These are phyloP conservation scores for Mimachlamys varia DNA, from an alignment of 2,888 invertebrate species.

Conservation along the genomic window DNA sequence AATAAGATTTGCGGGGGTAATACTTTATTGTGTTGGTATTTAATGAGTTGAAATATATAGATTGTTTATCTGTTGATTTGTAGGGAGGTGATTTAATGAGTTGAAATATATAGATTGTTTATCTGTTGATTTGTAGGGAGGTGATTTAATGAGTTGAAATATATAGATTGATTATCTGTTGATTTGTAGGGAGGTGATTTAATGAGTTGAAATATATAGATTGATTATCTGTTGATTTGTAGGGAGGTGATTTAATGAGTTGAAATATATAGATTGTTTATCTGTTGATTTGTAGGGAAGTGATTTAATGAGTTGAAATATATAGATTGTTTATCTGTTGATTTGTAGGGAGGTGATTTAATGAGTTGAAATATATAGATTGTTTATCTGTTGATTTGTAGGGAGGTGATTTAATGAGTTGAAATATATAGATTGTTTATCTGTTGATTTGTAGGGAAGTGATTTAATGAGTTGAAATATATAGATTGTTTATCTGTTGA, in stretches of 20 bases:
- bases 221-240: constrained; percentile 36
- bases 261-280: too few species aligned
- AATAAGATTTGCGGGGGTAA: too few species aligned
- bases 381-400: constrained; percentile 49
- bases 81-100: constrained; percentile 72
- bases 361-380: too few species aligned
- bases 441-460: constrained; percentile 63
- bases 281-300: constrained; percentile 63
- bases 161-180: neutral
- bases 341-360: constrained; percentile 67
- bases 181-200: constrained; percentile 66
- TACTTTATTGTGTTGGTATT: too few species aligned
- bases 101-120: too few species aligned
- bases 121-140: constrained; percentile 62
- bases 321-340: neutral
- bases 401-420: too few species aligned
- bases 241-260: constrained; percentile 73
- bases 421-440: too few species aligned
- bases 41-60: too few species aligned
- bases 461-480: too few species aligned
- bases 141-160: too few species aligned
- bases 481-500: neutral
- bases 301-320: too few species aligned
- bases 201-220: too few species aligned
- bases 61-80: constrained; percentile 19